Conservation (phyloP, 2,888 invertebrate species). For the Melangyna quadrimaculata region DNA sequence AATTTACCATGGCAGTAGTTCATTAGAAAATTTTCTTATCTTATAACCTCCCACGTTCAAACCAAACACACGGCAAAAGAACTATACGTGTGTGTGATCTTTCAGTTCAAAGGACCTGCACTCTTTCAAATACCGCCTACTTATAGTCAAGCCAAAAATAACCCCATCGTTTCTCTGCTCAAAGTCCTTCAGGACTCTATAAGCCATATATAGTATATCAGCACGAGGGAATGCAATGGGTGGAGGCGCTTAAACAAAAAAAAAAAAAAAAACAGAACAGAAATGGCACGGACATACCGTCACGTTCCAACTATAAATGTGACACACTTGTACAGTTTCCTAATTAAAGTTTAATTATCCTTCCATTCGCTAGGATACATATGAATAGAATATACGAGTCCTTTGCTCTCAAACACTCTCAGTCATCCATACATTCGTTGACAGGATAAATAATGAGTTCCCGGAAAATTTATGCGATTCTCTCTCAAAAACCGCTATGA, state of each 20-base stretch:
- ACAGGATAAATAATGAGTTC: slow-evolving; percentile 72
- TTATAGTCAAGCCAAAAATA: slow-evolving; percentile 38
- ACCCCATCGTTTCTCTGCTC: neutral
- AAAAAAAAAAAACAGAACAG: slow-evolving; percentile 36
- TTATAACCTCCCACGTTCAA: slow-evolving; percentile 59
- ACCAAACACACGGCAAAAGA: neutral
- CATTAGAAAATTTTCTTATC: slow-evolving; percentile 66
- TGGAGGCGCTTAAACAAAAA: slow-evolving; percentile 29
- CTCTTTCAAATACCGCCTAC: slow-evolving; percentile 42
- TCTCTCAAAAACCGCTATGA: slow-evolving; percentile 59
- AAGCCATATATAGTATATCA: neutral
- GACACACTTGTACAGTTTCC: slow-evolving; percentile 71
- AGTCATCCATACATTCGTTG: slow-evolving; percentile 70
- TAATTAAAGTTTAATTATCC: slow-evolving; percentile 72
- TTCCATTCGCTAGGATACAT: slow-evolving; percentile 63
- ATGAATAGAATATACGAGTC: slow-evolving; percentile 59
- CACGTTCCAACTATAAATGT: slow-evolving; percentile 64
- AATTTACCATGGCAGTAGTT: slow-evolving; percentile 45
- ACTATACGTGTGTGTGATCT: slow-evolving; percentile 48
- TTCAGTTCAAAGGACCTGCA: slow-evolving; percentile 52
- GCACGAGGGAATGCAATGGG: slow-evolving; percentile 48
- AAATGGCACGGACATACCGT: slow-evolving; percentile 52
- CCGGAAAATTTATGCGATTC: slow-evolving; percentile 70
- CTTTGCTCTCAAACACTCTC: slow-evolving; percentile 67
- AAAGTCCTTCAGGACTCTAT: neutral